Evolutionary conservation across 2,888 invertebrate genomes (phyloP).

Genomic region (Steinernema carpocapsae): DNA sequence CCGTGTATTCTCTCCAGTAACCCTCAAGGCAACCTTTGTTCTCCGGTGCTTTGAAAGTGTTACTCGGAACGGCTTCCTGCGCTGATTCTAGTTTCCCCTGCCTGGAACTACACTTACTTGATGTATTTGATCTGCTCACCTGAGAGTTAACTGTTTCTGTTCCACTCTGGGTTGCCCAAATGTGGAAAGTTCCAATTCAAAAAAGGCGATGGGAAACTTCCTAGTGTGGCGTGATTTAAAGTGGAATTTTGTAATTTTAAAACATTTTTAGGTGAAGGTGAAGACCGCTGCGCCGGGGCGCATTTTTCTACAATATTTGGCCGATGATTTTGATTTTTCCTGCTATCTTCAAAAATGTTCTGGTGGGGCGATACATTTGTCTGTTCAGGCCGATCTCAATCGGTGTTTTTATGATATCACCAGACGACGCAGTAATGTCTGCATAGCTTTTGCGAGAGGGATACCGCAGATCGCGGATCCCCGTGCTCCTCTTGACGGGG

Average conservation of each 20-base stretch:
- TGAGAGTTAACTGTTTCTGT: neutral
- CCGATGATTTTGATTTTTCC: no score
- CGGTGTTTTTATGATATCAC: constrained; percentile 11
- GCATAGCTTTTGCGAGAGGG: neutral
- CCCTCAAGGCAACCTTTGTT: no score
- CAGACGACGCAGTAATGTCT: constrained; percentile 1
- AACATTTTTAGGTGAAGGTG: no score
- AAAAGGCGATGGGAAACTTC: constrained; percentile 21
- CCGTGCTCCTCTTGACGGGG: neutral
- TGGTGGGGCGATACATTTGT: neutral
- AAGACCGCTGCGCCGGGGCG: no score
- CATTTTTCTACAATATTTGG: no score
- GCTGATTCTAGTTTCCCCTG: no score
- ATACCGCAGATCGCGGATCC: neutral
- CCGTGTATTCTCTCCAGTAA: no score
- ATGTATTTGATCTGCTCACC: neutral
- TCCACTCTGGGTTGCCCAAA: neutral
- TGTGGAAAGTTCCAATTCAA: constrained; percentile 26
- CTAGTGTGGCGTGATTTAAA: neutral
- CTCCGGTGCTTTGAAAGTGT: no score
- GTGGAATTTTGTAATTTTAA: no score
- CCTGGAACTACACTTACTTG: neutral
- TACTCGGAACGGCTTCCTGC: no score
- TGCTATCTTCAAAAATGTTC: no score
- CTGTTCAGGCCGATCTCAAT: neutral